Conservation (phyloP, 2,113 vertebrate genomes). For the Brachyhypopomus gauderio region DNA sequence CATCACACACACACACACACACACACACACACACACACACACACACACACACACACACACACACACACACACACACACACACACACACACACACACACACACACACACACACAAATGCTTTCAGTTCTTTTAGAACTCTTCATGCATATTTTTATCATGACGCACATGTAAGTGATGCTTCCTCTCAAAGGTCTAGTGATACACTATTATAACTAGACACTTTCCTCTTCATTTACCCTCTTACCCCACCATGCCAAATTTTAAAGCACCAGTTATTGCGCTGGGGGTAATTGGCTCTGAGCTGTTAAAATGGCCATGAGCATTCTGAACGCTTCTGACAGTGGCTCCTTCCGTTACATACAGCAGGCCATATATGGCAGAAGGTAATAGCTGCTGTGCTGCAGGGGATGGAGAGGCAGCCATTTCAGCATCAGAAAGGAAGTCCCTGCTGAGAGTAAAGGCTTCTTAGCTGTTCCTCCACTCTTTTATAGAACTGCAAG, state of each 20-base stretch:
- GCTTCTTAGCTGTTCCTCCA: not conserved
- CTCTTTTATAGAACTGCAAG: not conserved
- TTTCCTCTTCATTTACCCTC: not conserved
- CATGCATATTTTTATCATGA: not conserved
- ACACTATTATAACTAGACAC: no score
- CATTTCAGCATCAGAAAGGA: not conserved
- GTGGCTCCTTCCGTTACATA: not conserved
- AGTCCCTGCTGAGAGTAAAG: not conserved
- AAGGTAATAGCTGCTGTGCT: not conserved
- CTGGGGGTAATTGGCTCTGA: no score
- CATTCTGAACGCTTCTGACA: no score
- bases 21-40: no score
- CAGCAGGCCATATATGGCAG: not conserved
- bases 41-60: not conserved
- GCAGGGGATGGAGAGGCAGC: not conserved
- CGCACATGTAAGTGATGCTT: not conserved
- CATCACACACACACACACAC: no score
- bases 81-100: no score
- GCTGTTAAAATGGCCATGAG: no score
- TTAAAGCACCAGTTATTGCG: not conserved
- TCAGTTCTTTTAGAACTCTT: not conserved
- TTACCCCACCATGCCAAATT: not conserved
- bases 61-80: no score
- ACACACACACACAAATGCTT: not conserved
- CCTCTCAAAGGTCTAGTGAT: not conserved